Conservation (phyloP, 2,113 vertebrate species). For the Carettochelys insculpta region DNA sequence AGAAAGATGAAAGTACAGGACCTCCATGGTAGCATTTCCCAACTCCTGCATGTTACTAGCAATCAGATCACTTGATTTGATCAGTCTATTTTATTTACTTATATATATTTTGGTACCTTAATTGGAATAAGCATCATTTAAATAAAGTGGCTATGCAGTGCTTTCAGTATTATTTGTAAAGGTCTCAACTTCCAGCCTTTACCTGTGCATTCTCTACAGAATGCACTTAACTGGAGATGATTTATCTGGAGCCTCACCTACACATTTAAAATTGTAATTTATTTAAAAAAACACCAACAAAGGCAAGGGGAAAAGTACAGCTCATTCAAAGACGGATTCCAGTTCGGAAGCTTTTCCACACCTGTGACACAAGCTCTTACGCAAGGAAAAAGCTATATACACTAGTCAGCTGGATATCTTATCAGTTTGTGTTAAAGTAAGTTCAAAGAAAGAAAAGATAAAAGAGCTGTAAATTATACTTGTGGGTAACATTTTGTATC, state of each 20-base stretch:
- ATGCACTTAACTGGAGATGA: not conserved
- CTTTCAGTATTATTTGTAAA: not conserved
- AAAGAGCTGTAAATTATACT: not conserved
- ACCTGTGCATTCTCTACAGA: not conserved
- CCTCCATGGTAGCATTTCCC: too few species aligned
- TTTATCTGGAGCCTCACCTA: not conserved
- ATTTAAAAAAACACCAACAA: not conserved
- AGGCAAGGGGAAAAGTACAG: not conserved
- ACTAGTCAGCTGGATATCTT: not conserved
- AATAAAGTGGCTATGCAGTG: not conserved
- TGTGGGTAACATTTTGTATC: not conserved
- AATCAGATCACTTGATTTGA: not conserved
- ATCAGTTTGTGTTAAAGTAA: not conserved
- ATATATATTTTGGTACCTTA: not conserved
- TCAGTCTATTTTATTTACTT: not conserved
- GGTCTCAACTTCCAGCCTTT: not conserved
- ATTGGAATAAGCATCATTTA: not conserved
- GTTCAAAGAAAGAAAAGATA: not conserved
- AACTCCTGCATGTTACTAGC: not conserved
- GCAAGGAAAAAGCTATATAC: not conserved
- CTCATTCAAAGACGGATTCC: not conserved
- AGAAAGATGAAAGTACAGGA: too few species aligned
- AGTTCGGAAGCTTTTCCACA: not conserved
- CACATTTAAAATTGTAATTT: not conserved
- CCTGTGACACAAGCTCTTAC: not conserved